Conservation (phyloP, 23 tunicate genomes). For the Pegea sp. region DNA sequence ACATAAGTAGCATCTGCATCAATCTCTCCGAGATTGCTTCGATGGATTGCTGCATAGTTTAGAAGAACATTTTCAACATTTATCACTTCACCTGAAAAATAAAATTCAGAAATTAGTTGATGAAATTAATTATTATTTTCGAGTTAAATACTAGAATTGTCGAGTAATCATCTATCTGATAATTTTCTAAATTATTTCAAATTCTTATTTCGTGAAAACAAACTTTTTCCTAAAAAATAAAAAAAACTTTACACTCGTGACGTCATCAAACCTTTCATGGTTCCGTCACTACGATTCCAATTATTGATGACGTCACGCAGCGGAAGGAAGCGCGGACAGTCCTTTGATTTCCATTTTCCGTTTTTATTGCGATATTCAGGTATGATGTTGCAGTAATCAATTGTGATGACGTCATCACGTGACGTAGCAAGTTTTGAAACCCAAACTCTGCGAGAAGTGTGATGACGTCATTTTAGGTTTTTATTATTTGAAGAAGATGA, state of each 20-base stretch:
- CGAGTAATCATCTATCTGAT: no score
- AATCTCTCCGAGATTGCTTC: not conserved
- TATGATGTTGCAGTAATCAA: not conserved
- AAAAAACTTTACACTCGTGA: no score
- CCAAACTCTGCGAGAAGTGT: conserved; percentile 1
- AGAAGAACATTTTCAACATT: conserved; percentile 31
- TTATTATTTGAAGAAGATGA: no score
- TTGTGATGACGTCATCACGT: not conserved
- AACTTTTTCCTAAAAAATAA: no score
- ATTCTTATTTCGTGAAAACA: no score
- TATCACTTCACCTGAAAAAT: no score
- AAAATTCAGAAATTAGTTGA: no score
- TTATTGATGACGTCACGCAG: not conserved
- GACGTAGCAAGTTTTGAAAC: not conserved
- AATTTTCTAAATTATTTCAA: no score
- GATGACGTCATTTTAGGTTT: no score
- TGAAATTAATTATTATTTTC: no score
- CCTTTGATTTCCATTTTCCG: conserved; percentile 1
- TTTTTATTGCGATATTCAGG: not conserved
- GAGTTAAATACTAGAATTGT: no score
- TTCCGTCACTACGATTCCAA: not conserved
- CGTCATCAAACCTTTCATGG: not conserved
- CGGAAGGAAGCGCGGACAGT: not conserved
- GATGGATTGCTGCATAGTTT: conserved; percentile 11
- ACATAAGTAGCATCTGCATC: conserved; percentile 27